Evolutionary conservation across 2,797 vertebrate species (phyloP).

Genomic region (Tokudaia muenninki): DNA sequence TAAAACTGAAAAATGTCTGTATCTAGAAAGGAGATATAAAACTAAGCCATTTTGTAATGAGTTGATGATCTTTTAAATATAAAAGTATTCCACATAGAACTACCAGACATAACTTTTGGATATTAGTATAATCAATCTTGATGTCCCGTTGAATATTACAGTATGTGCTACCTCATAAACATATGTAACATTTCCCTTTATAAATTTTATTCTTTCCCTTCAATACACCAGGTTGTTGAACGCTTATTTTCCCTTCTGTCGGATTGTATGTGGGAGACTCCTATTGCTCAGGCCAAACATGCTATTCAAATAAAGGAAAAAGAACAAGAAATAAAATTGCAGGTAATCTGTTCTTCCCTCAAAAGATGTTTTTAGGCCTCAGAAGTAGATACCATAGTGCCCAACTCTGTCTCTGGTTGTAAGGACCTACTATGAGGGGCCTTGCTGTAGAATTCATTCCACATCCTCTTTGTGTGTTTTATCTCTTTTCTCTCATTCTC

Average conservation of each 20-base stretch:
- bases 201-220: slow-evolving; percentile 66
- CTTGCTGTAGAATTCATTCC: neutral
- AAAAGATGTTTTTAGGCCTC: slow-evolving; percentile 38
- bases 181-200: slow-evolving; percentile 49
- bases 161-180: slow-evolving; percentile 38
- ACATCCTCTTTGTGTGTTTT: neutral
- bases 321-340: slow-evolving; percentile 95
- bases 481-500: neutral
- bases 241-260: slow-evolving; percentile 96
- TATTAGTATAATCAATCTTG: slow-evolving; percentile 24
- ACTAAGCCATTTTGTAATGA: slow-evolving; percentile 10
- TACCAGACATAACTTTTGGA: neutral
- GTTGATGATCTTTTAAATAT: slow-evolving; percentile 12
- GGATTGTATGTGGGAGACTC: slow-evolving; percentile 99
- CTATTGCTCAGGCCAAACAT: slow-evolving; percentile 96
- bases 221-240: slow-evolving; percentile 93
- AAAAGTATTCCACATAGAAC: slow-evolving; percentile 19
- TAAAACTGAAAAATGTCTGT: neutral
- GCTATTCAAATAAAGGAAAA: slow-evolving; percentile 94
- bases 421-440: neutral
- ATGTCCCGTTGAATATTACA: slow-evolving; percentile 15
- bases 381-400: neutral
- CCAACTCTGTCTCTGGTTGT: neutral
- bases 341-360: slow-evolving; percentile 88
- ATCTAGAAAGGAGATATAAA: neutral